Evolutionary conservation across 2,888 invertebrate species (phyloP), one percentile per base, ranked within the genome.

Genomic region (Melanargia galathea): DNA sequence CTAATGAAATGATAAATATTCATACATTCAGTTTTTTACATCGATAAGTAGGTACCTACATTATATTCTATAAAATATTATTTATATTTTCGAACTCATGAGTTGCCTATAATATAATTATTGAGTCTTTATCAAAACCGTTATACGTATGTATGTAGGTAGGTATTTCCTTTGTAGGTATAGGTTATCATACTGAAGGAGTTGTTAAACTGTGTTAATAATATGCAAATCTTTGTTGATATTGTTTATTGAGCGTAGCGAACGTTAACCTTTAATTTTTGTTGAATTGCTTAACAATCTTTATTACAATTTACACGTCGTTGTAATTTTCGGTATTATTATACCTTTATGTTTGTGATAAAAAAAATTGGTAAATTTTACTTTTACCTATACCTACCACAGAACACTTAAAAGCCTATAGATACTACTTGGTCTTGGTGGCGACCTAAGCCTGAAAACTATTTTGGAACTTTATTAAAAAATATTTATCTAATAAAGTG

Each of bases 161-260:
- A 43, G 43, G 18, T 13, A 24, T 48, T 46, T 22, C 49, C 24
- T 49, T 49, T 49, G 26, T 51, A 51, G 6, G n/a, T 35, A 38
- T 51, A 51, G 6, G n/a, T 35, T 22, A 54, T 26, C 22, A 22
- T 38, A n/a, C 38, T n/a, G 7, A 38, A 54, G 16, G 38, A 54
- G 13, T 54, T 54, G n/a, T 54, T 38, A 38, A 54, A 38, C 20
- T 22, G 40, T 43, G 40, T 55, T 55, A 55, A 43, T 55, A 55
- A 55, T 55, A 54, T 54, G 35, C 38, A 55, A 55, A 55, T 24
- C 55, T 43, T 43, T 40, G 40, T 55, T 38, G 38, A 55, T 35
- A 38, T 40, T 55, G 40, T 55, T 55, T 55, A 38, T 10, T 40
- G 22, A 40, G 22, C 55, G 40, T 24, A 43, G 16, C 38, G 43